These are phyloP conservation scores for Epizoanthus stellaris DNA, from an alignment of 92 coral and sea anemone species.

Conservation along the genomic window DNA sequence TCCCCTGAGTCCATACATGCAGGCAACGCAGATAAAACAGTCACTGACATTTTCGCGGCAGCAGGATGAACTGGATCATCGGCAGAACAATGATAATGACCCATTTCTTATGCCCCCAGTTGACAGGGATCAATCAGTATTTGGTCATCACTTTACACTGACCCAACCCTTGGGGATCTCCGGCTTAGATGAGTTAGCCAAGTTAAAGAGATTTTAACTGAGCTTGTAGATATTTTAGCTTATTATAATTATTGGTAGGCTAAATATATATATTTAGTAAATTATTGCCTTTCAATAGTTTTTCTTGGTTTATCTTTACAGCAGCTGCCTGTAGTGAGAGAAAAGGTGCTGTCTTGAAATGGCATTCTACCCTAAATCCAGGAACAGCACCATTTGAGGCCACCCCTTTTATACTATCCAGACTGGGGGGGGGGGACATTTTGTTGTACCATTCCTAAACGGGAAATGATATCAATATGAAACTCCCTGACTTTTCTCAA, in stretches of 20 bases:
- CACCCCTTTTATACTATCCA: too few species aligned
- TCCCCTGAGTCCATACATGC: constrained; percentile 88
- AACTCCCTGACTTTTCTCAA: too few species aligned
- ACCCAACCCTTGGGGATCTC: constrained; percentile 77
- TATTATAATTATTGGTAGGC: neutral
- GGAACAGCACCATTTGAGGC: too few species aligned
- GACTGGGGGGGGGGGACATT: too few species aligned
- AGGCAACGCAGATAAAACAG: constrained; percentile 67
- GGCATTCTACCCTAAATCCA: neutral
- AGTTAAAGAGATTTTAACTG: neutral
- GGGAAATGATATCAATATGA: too few species aligned
- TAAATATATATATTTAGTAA: neutral
- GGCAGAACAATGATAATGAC: constrained; percentile 59
- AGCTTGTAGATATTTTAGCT: constrained; percentile 1
- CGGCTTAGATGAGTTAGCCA: constrained; percentile 62
- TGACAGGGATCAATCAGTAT: constrained; percentile 79
- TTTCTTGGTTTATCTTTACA: neutral
- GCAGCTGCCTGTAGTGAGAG: neutral
- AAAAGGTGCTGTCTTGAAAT: constrained; percentile 1
- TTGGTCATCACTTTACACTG: constrained; percentile 77
- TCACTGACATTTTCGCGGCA: constrained; percentile 62
- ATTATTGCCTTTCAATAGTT: neutral
- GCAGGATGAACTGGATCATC: constrained; percentile 67
- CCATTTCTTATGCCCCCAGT: constrained; percentile 75
- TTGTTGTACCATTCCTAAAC: too few species aligned